A percentile compares a stretch with the other conserved stretches of the same genome.
phyloP scores from a whole-genome alignment of 2,888 invertebrate genomes.

The Rhogogaster chlorosoma region DNA sequence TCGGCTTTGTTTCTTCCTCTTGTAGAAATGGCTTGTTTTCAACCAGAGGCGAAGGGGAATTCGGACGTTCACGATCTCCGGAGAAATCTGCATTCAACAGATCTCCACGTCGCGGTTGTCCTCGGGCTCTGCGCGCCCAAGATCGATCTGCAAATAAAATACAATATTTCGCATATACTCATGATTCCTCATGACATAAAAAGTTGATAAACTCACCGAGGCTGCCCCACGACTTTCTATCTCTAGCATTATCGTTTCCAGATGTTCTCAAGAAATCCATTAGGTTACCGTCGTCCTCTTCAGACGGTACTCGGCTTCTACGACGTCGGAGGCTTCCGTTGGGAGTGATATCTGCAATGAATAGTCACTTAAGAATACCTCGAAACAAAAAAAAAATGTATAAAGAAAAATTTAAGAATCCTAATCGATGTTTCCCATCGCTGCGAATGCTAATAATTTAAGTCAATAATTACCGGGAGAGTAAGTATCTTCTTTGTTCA shows the following conservation, averaged over 20 bases:
- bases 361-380: not conserved
- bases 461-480: conserved; percentile 78
- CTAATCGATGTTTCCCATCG: not conserved
- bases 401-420: not conserved
- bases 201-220: conserved; percentile 80
- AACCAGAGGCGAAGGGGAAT: conserved; percentile 83
- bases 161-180: not conserved
- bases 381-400: not conserved
- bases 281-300: conserved; percentile 91
- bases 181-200: not conserved
- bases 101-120: conserved; percentile 89
- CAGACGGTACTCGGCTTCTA: conserved; percentile 89
- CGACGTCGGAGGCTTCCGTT: conserved; percentile 92
- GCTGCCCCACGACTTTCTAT: conserved; percentile 91
- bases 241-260: conserved; percentile 87
- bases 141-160: conserved; percentile 85
- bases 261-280: conserved; percentile 91
- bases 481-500: conserved; percentile 79
- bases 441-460: not conserved
- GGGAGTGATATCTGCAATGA: conserved; percentile 88
- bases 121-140: conserved; percentile 90
- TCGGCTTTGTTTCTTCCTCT: conserved; percentile 81
- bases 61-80: conserved; percentile 86
- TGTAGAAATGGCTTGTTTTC: conserved; percentile 80
- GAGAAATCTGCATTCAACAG: conserved; percentile 86